Base-by-base conservation (phyloP, 2,797 vertebrate species). In the Enteromius radiatus region DNA sequence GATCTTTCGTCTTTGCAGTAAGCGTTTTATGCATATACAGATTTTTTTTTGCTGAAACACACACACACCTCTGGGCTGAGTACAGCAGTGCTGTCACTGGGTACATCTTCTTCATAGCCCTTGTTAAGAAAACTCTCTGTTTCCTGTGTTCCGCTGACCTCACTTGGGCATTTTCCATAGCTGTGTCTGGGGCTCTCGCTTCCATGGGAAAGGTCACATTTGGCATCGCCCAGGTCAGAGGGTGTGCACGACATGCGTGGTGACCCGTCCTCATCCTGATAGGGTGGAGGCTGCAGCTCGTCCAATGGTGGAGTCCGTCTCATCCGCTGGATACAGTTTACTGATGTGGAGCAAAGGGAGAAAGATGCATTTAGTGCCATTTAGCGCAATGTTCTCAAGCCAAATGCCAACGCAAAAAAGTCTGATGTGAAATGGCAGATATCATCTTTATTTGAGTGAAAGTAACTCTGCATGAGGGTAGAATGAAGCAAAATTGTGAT, bases 291-390 rank as follows among this genome's bases (percentile, higher is more conserved):
- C 92, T 99, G 98, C 68, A 99, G 93, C 89, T 99, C 98, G 73
- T 99, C 98, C 88, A 99, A 92, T 0, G 97, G 97, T 11, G 97
- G 98, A 0, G 97, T 98, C 83, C 96, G 94, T 90, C 97, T 96
- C 97, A 99, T 98, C 88, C 98, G 95, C 94, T 99, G 98, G 90
- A 99, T 99, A 91, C 96, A 97, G 94, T 97, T 97, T 0, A 94
- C 98, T 97, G 89, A 83, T 79, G 92, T 91, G 10, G 17, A 21
- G 59, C 5, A 92, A 87, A 69, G 4, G 45, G n/a, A 41, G 17
- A 61, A 23, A 70, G 38, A 71, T 41, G 28, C 19, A 74, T 81
- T 81, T 64, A 49, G 28, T 45, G 26, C 23, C 28, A 17, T 56
- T 80, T 69, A 70, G 10, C 15, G 1, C 15, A 59, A 11, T 54